Evolutionary conservation across 2,113 vertebrate species (phyloP).

Genomic region (Leptocoma aspasia): DNA sequence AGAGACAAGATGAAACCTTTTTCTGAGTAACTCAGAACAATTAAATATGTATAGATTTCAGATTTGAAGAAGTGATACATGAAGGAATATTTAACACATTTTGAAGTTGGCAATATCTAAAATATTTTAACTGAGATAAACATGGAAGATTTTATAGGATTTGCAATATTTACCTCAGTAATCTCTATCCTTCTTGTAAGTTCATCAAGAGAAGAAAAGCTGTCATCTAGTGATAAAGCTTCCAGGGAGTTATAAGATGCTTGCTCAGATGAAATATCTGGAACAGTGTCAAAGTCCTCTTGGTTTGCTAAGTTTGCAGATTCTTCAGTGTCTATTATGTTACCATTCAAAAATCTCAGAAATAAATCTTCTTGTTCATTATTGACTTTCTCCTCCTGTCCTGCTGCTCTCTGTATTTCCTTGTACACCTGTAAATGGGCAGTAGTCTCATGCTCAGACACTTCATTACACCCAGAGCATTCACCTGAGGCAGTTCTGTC

Average conservation of each 20-base stretch:
- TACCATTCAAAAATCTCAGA: conserved; percentile 69
- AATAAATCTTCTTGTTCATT: conserved; percentile 69
- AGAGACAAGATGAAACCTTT: background rate
- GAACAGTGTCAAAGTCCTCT: conserved; percentile 66
- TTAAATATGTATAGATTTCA: background rate
- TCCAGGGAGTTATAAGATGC: conserved; percentile 70
- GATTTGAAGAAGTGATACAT: background rate
- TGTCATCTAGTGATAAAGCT: conserved; percentile 71
- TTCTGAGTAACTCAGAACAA: background rate
- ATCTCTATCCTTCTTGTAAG: conserved; percentile 87
- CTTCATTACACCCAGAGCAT: background rate
- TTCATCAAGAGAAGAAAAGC: conserved; percentile 85
- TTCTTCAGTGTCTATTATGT: conserved; percentile 65
- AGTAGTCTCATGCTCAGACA: background rate
- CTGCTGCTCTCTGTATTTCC: conserved; percentile 60
- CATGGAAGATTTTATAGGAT: background rate
- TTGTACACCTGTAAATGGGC: background rate
- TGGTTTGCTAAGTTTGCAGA: conserved; percentile 42
- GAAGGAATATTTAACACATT: background rate
- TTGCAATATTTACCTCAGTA: conserved; percentile 81
- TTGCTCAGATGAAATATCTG: conserved; percentile 68
- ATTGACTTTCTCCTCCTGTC: conserved; percentile 50
- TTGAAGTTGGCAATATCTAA: background rate
- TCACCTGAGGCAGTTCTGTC: conserved; percentile 2
- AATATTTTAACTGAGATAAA: background rate